phyloP scores from a whole-genome alignment of 2,797 vertebrate genomes.

The Pogonophryne albipinna region DNA sequence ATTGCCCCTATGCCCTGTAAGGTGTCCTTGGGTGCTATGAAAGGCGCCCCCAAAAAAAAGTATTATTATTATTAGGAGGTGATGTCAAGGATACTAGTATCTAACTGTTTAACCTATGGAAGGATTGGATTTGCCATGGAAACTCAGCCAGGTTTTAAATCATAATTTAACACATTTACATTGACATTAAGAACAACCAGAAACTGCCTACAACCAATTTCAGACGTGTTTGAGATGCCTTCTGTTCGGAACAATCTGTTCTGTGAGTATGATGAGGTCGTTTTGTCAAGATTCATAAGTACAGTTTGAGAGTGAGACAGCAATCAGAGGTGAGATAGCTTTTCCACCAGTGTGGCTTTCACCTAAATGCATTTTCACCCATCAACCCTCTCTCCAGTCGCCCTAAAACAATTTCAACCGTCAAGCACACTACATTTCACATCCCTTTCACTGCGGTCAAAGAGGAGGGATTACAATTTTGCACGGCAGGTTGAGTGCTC shows the following conservation, averaged over 20 bases:
- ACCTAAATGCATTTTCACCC: conserved; percentile 78
- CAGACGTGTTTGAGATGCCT: conserved; percentile 35
- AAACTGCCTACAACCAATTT: conserved; percentile 31
- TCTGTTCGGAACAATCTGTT: conserved; percentile 62
- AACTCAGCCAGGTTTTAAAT: conserved; percentile 38
- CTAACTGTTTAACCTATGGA: conserved; percentile 1
- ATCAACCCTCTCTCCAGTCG: conserved; percentile 64
- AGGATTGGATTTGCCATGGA: conserved; percentile 21
- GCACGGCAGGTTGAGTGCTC: conserved; percentile 67
- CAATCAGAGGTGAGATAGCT: conserved; percentile 78
- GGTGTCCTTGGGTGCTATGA: too few relatives aligned
- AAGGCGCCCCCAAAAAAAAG: too few relatives aligned
- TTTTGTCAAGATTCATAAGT: conserved; percentile 73
- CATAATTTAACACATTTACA: conserved; percentile 31
- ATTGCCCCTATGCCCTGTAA: too few relatives aligned
- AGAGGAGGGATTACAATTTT: conserved; percentile 73
- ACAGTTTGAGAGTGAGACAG: conserved; percentile 69
- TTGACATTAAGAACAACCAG: conserved; percentile 32
- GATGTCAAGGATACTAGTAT: background rate
- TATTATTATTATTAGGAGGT: background rate
- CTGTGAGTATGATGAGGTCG: conserved; percentile 62
- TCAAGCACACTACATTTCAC: conserved; percentile 76
- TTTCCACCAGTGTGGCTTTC: conserved; percentile 68
- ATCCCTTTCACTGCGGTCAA: conserved; percentile 72
- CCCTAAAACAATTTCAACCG: conserved; percentile 79